These are phyloP conservation scores for Danaus melanippus DNA, from an alignment of 1,140 invertebrate species.

Conservation along the genomic window DNA sequence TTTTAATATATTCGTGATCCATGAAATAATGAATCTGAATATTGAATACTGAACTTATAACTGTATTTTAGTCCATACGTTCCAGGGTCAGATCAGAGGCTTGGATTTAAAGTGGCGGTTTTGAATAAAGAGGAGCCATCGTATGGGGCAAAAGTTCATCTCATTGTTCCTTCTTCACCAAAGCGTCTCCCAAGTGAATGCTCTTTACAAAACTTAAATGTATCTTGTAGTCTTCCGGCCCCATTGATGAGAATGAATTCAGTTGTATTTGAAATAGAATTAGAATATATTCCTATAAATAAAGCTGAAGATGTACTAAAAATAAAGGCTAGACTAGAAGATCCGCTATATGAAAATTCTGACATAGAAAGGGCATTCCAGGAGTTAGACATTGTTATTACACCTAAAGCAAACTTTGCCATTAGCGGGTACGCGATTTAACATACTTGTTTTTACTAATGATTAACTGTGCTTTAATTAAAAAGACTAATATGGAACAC, in stretches of 20 bases:
- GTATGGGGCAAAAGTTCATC: conserved; percentile 42
- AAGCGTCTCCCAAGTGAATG: conserved; percentile 44
- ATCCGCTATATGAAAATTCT: conserved; percentile 34
- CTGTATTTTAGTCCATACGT: conserved; percentile 41
- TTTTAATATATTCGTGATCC: background rate
- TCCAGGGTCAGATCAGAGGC: conserved; percentile 35
- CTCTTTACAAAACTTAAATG: conserved; percentile 30
- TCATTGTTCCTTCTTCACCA: conserved; percentile 36
- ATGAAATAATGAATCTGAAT: background rate
- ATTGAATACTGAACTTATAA: conserved; percentile 8
- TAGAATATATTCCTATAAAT: conserved; percentile 35
- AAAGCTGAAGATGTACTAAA: conserved; percentile 16
- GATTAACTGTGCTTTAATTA: no score
- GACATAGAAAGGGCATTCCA: conserved; percentile 26
- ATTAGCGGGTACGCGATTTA: conserved; percentile 40
- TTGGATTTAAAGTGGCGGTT: conserved; percentile 41
- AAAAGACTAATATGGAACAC: no score
- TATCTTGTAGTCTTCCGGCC: conserved; percentile 43
- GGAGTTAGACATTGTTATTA: conserved; percentile 31
- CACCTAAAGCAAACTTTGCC: conserved; percentile 35
- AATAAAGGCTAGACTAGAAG: conserved; percentile 34
- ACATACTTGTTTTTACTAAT: background rate
- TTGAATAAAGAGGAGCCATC: conserved; percentile 52
- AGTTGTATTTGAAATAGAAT: conserved; percentile 45
- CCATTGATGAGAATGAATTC: conserved; percentile 37